Evolutionary conservation across 2,888 invertebrate genomes (phyloP), one percentile per base, ranked within the genome.

Genomic region (Cosmorhoe ocellata): DNA sequence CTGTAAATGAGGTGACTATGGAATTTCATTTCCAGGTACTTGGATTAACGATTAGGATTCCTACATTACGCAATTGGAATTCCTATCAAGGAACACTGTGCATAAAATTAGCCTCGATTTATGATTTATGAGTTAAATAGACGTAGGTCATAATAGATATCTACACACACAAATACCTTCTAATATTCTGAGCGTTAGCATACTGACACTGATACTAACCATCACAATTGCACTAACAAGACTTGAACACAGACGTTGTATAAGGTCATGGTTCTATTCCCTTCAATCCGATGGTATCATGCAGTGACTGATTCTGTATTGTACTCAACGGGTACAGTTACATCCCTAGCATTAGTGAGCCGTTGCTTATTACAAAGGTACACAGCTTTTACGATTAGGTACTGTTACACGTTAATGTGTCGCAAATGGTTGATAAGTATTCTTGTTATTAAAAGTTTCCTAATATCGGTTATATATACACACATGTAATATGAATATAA

Each of bases 161-260:
- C 13, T 37, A 22, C 12, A 32, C 5, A 33, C 3, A 27, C 13
- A 32, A 26, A 18, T 24, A 14, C 32, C 12, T 27, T 11, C 28
- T 42, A 31, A 38, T 39, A 47, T 42, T 45, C 34, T 42, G 10
- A 36, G 40, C 42, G 32, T 49, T 45, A 59, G 26, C 45, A 51
- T 40, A 57, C 60, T 57, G 59, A 67, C 63, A 51, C 59, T 58
- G 54, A 58, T 56, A 66, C 61, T 60, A 63, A 64, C 64, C 63
- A 72, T 63, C 60, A 79, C 79, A 80, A 79, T 76, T 63, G 75
- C 67, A 66, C 76, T 81, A 81, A 82, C 79, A 76, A 79, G 76
- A 75, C 62, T 61, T 71, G 71, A 69, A 74, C 74, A 73, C 66
- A 69, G 66, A 48, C 48, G 42, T 66, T 68, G 63, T 65, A 62